Evolutionary conservation across 53 echinoderm and acorn worm species (phyloP).

Genomic region (Actinopyga echinites): DNA sequence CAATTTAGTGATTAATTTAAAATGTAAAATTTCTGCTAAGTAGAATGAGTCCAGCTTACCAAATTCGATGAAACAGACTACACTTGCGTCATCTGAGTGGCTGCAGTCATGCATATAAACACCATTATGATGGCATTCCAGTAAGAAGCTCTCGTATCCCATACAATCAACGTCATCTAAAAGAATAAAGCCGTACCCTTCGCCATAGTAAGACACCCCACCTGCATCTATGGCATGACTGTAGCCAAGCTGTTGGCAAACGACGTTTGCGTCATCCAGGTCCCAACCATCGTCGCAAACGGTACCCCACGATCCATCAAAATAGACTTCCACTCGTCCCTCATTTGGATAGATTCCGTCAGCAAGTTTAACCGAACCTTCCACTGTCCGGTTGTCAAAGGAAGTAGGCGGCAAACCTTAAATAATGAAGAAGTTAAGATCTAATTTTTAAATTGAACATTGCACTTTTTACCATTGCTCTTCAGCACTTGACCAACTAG

Average conservation of each 20-base stretch:
- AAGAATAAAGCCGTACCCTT: neutral
- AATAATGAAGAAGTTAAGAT: too few species aligned
- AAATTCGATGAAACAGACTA: too few species aligned
- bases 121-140: neutral
- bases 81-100: neutral
- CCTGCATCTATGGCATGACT: neutral
- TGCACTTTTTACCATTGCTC: too few species aligned
- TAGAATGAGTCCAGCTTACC: too few species aligned
- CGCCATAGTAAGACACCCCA: neutral
- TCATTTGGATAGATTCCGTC: too few species aligned
- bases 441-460: too few species aligned
- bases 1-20: too few species aligned
- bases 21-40: too few species aligned
- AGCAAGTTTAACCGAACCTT: too few species aligned
- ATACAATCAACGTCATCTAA: neutral
- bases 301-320: neutral
- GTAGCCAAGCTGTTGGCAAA: constrained; percentile 4
- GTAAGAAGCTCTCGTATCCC: neutral
- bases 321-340: constrained; percentile 15
- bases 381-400: too few species aligned
- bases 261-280: neutral
- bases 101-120: neutral
- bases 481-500: too few species aligned
- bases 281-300: constrained; percentile 28
- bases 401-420: too few species aligned